Percentiles rank a stretch among this genome's conserved stretches.
Evolutionary conservation across 2,797 vertebrate species (phyloP).

Genomic region (Phrynocephalus guinanensis): DNA sequence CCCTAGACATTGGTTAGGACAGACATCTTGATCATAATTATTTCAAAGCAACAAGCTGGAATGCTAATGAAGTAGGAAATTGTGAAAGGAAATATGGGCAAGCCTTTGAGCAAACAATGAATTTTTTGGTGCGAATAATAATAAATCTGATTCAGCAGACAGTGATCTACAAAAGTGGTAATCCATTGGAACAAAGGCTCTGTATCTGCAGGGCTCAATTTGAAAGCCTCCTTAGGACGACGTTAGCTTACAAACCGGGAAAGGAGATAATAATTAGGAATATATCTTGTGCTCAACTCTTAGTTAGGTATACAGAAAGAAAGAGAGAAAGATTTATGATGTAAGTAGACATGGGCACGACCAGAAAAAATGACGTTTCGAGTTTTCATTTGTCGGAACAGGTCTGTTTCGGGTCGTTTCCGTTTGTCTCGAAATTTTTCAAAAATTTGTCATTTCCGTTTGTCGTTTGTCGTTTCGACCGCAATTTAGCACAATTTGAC

Average conservation of each 20-base stretch:
- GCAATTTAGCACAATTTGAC: no score
- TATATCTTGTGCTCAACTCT: neutral
- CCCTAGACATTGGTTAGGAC: neutral
- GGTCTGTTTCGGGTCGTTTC: no score
- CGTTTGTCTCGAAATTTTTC: no score
- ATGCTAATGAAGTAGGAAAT: neutral
- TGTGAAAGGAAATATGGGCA: neutral
- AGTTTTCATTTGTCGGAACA: no score
- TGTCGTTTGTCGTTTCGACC: no score
- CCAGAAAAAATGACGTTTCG: no score
- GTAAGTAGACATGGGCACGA: no score
- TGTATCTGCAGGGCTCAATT: neutral
- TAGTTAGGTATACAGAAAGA: neutral
- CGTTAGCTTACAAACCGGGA: neutral
- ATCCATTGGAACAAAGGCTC: neutral
- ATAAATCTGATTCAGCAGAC: neutral
- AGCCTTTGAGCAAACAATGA: conserved; percentile 55
- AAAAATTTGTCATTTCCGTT: no score
- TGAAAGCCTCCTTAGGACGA: neutral
- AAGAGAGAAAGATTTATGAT: neutral
- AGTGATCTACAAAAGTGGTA: neutral
- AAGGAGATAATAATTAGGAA: neutral
- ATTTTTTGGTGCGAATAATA: conserved; percentile 39
- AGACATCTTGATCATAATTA: neutral
- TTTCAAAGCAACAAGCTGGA: neutral